Conservation (phyloP, 2,797 vertebrate genomes). For the Eulemur mongoz region DNA sequence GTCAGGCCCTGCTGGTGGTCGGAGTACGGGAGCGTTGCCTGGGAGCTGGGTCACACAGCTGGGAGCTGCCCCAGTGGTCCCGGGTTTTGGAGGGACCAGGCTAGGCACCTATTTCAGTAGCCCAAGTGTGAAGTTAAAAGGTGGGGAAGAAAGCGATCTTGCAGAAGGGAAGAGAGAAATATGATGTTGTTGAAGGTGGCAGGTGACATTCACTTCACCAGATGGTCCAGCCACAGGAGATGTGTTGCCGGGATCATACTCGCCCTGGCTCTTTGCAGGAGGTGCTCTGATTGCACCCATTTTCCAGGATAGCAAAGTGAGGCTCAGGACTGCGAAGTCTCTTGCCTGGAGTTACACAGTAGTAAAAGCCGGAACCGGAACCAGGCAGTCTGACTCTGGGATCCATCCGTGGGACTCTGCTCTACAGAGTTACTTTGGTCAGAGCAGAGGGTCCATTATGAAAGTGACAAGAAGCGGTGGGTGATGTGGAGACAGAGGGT, state of each 20-base stretch:
- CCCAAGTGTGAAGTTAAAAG: neutral
- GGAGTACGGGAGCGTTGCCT: accelerated
- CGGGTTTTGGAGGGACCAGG: neutral
- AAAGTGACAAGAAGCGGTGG: neutral
- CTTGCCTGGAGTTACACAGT: neutral
- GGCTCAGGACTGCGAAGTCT: accelerated
- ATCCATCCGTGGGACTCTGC: neutral
- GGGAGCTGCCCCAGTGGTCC: accelerated
- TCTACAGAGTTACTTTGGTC: neutral
- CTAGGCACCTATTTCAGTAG: neutral
- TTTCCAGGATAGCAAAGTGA: neutral
- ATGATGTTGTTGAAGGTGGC: neutral
- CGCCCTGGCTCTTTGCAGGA: accelerated
- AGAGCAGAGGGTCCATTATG: accelerated
- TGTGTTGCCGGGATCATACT: accelerated
- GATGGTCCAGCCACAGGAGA: accelerated
- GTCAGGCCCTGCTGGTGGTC: accelerated
- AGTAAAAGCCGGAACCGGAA: neutral
- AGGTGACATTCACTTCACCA: neutral
- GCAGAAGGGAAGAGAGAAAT: neutral
- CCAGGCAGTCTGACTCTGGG: no score
- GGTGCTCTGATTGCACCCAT: no score
- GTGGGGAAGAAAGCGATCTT: neutral
- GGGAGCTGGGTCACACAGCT: no score
- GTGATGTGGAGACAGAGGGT: neutral